A percentile compares a stretch with the other conserved stretches of the same genome.
Conservation (phyloP, 2,797 vertebrate species). For the Brachyalestes nurse region DNA sequence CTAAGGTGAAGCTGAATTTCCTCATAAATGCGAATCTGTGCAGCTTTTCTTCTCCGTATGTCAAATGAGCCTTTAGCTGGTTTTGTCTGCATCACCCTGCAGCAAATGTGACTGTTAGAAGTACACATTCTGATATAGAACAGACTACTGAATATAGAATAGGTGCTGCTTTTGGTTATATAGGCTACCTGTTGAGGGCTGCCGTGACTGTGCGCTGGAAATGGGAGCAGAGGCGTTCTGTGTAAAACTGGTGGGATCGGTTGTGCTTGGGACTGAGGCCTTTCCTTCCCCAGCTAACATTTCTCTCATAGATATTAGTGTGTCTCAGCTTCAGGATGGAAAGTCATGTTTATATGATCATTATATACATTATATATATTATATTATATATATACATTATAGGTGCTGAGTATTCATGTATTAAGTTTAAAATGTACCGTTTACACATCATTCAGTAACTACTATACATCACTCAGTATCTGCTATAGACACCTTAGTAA, state of each 20-base stretch:
- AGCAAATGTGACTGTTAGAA: slow-evolving; percentile 20
- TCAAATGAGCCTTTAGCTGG: slow-evolving; percentile 53
- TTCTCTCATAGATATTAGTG: slow-evolving; percentile 74
- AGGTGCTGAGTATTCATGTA: not conserved
- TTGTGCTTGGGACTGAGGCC: slow-evolving; percentile 70
- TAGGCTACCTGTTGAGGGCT: slow-evolving; percentile 66
- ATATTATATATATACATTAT: too few relatives aligned
- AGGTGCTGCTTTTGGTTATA: not conserved
- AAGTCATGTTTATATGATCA: not conserved
- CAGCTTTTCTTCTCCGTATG: slow-evolving; percentile 60
- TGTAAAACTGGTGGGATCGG: slow-evolving; percentile 71
- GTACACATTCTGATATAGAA: not conserved
- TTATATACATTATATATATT: too few relatives aligned
- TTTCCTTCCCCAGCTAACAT: slow-evolving; percentile 68
- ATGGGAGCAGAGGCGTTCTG: slow-evolving; percentile 65
- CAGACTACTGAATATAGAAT: not conserved
- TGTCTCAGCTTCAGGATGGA: slow-evolving; percentile 67
- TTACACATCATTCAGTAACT: not conserved
- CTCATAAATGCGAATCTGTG: slow-evolving; percentile 58
- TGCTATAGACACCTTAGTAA: too few relatives aligned
- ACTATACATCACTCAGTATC: not conserved
- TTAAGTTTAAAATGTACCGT: too few relatives aligned
- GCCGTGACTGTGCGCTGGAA: slow-evolving; percentile 67
- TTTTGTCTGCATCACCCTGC: slow-evolving; percentile 62
- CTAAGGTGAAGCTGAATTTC: slow-evolving; percentile 67